These are phyloP conservation scores for Coptotermes formosanus DNA, from an alignment of 1,140 invertebrate species.

Conservation along the genomic window DNA sequence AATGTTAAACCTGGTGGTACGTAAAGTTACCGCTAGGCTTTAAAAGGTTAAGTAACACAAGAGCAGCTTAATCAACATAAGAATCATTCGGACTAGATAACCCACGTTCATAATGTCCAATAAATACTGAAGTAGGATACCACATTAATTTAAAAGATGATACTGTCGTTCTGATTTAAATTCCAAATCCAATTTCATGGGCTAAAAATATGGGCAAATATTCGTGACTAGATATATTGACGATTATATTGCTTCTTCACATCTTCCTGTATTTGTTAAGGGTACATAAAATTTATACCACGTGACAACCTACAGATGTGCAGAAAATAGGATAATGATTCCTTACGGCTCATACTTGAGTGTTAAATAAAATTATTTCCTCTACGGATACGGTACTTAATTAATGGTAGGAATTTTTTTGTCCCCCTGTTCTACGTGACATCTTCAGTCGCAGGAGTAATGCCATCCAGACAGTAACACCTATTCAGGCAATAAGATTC, in stretches of 20 bases:
- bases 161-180: not conserved
- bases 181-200: not conserved
- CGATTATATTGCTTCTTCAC: not conserved
- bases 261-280: not conserved
- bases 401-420: no score
- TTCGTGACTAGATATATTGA: not conserved
- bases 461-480: no score
- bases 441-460: no score
- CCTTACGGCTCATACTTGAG: not conserved
- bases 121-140: not conserved
- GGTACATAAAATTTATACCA: not conserved
- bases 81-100: no score
- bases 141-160: not conserved
- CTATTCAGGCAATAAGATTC: no score
- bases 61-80: no score
- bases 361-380: not conserved
- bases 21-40: no score
- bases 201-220: not conserved
- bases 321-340: not conserved
- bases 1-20: no score
- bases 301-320: not conserved
- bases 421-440: no score
- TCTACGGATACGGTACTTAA: not conserved
- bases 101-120: no score
- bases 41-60: no score